A percentile compares a stretch with the other conserved stretches of the same genome.
These are phyloP conservation scores for Aegithalos caudatus DNA, from an alignment of 2,113 vertebrate species.

Conservation along the genomic window DNA sequence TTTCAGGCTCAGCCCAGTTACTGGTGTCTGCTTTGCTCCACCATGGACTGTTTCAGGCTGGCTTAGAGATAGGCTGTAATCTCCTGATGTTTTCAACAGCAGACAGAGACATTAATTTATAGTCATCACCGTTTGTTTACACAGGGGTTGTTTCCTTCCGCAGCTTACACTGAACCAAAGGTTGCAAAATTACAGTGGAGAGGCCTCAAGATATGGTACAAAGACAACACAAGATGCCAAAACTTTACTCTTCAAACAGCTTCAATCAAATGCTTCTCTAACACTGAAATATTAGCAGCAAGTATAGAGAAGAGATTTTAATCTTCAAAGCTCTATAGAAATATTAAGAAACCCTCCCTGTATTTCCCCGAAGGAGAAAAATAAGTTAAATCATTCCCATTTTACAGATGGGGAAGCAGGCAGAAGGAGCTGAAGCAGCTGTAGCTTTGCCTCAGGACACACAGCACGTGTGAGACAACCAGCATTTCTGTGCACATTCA, in stretches of 20 bases:
- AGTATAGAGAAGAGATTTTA: constrained; percentile 40
- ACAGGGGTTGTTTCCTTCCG: background rate
- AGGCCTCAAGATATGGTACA: constrained; percentile 15
- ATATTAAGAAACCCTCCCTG: constrained; percentile 31
- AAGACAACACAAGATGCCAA: constrained; percentile 9
- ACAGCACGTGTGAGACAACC: constrained; percentile 6
- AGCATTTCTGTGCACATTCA: background rate
- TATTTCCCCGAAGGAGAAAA: constrained; percentile 43
- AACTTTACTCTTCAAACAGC: constrained; percentile 32
- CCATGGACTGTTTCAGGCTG: background rate
- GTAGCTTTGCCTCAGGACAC: constrained; percentile 44
- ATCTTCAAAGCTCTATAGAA: constrained; percentile 53
- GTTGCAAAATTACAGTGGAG: background rate
- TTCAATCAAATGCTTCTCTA: constrained; percentile 4
- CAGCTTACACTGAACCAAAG: background rate
- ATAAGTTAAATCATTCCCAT: constrained; percentile 34
- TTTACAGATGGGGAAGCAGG: constrained; percentile 25
- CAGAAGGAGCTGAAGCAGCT: constrained; percentile 12
- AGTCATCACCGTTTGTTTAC: background rate
- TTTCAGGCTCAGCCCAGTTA: background rate
- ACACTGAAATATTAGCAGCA: constrained; percentile 41
- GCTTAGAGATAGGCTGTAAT: background rate
- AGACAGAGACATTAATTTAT: background rate
- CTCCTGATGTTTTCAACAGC: background rate
- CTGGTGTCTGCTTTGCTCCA: background rate